Evolutionary conservation across 2,797 vertebrate genomes (phyloP).

Genomic region (Garrulus glandarius): DNA sequence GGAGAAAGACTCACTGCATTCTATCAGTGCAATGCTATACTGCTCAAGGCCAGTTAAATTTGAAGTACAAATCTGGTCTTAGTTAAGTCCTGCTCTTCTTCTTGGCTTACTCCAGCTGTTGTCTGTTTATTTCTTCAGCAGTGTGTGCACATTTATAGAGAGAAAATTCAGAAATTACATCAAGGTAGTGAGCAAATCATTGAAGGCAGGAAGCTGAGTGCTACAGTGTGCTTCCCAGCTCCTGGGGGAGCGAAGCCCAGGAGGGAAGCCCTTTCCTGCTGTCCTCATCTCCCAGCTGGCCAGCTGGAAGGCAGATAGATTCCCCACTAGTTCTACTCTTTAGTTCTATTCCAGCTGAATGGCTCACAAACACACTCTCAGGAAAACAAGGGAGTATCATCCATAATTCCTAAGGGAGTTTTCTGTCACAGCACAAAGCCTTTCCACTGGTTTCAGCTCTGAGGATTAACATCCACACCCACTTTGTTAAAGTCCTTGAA

Average conservation of each 20-base stretch:
- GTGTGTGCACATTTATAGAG: background rate
- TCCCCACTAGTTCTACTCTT: background rate
- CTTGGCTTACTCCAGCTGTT: background rate
- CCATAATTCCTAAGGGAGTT: background rate
- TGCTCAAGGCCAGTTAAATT: background rate
- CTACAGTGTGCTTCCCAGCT: background rate
- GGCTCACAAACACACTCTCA: background rate
- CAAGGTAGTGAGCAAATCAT: accelerated
- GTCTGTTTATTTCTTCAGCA: background rate
- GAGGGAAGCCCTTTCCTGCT: background rate
- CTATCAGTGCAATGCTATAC: background rate
- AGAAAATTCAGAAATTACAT: background rate
- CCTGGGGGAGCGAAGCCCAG: background rate
- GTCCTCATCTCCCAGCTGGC: background rate
- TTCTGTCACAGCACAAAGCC: background rate
- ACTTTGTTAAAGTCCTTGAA: background rate
- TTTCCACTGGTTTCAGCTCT: background rate
- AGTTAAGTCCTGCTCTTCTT: background rate
- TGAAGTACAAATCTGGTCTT: background rate
- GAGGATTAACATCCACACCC: background rate
- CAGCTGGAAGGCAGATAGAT: too few relatives aligned
- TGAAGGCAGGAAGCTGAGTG: background rate
- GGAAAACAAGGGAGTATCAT: background rate
- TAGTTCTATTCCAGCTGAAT: background rate
- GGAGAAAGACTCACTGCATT: background rate